phyloP scores from a whole-genome alignment of 1,140 invertebrate genomes.

The Ceratoteleas bidentatus region DNA sequence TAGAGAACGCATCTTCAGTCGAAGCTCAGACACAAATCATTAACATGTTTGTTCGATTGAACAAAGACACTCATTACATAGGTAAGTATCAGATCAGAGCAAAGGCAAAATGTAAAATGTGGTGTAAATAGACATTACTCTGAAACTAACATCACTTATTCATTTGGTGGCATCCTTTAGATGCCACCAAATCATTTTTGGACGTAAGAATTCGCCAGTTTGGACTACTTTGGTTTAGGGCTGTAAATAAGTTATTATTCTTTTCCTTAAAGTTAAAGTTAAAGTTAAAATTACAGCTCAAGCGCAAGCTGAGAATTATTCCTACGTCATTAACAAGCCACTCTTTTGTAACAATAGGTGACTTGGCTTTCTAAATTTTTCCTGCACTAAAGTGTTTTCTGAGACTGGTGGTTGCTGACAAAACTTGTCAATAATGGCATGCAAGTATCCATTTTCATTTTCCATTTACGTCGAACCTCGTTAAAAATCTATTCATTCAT shows the following conservation, averaged over 20 bases:
- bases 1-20: constrained; percentile 38
- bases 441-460: constrained; percentile 63
- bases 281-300: not conserved
- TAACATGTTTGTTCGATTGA: constrained; percentile 38
- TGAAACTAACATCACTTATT: constrained; percentile 1
- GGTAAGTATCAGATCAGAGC: constrained; percentile 19
- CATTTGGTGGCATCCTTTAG: too few relatives aligned
- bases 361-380: constrained; percentile 16
- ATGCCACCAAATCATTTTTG: too few relatives aligned
- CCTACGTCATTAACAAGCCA: not conserved
- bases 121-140: not conserved
- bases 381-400: not conserved
- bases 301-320: not conserved
- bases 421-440: constrained; percentile 63
- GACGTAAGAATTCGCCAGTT: not conserved
- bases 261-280: too few relatives aligned
- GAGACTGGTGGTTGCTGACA: constrained; percentile 10
- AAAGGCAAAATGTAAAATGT: not conserved
- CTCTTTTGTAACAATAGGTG: constrained; percentile 3
- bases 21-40: constrained; percentile 48
- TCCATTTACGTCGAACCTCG: not conserved
- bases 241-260: not conserved
- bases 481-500: too few relatives aligned
- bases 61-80: constrained; percentile 32
- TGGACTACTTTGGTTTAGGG: not conserved